Evolutionary conservation across 2,888 invertebrate species (phyloP).

Genomic region (Caenorhabditis doughertyi): DNA sequence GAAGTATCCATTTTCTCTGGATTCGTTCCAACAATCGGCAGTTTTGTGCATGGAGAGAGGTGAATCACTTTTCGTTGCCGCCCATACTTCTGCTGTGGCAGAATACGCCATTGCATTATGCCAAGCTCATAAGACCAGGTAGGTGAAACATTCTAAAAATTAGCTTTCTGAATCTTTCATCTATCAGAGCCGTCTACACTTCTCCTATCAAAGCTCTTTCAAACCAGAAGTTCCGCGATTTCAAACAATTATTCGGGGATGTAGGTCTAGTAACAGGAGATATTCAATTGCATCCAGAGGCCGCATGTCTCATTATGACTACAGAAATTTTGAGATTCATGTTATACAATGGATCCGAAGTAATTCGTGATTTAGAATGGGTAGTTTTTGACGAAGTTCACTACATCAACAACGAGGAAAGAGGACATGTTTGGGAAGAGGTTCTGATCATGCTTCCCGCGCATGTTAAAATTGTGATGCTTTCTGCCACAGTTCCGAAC

Average conservation of each 20-base stretch:
- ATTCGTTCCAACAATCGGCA: slow-evolving; percentile 97
- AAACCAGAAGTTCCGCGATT: slow-evolving; percentile 98
- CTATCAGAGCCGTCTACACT: slow-evolving; percentile 85
- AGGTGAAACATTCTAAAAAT: not conserved
- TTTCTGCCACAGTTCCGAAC: slow-evolving; percentile 98
- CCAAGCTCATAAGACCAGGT: slow-evolving; percentile 85
- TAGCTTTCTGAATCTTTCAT: too few species aligned
- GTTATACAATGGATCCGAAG: slow-evolving; percentile 94
- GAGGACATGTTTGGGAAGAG: slow-evolving; percentile 99
- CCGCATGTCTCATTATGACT: slow-evolving; percentile 98
- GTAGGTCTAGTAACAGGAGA: slow-evolving; percentile 96
- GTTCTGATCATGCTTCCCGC: slow-evolving; percentile 95
- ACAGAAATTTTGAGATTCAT: slow-evolving; percentile 97
- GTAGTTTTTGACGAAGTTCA: slow-evolving; percentile 99
- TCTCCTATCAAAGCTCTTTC: slow-evolving; percentile 99
- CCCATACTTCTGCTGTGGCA: slow-evolving; percentile 99
- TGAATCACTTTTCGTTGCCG: slow-evolving; percentile 97
- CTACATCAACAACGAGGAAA: slow-evolving; percentile 96
- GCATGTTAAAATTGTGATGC: slow-evolving; percentile 95
- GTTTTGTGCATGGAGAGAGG: slow-evolving; percentile 92
- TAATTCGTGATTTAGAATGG: slow-evolving; percentile 96
- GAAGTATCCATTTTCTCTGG: slow-evolving; percentile 90
- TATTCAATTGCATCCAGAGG: slow-evolving; percentile 94
- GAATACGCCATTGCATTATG: slow-evolving; percentile 99
- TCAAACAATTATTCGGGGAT: slow-evolving; percentile 92